These are phyloP conservation scores for Ips nitidus DNA, from an alignment of 1,140 invertebrate genomes.

Conservation along the genomic window DNA sequence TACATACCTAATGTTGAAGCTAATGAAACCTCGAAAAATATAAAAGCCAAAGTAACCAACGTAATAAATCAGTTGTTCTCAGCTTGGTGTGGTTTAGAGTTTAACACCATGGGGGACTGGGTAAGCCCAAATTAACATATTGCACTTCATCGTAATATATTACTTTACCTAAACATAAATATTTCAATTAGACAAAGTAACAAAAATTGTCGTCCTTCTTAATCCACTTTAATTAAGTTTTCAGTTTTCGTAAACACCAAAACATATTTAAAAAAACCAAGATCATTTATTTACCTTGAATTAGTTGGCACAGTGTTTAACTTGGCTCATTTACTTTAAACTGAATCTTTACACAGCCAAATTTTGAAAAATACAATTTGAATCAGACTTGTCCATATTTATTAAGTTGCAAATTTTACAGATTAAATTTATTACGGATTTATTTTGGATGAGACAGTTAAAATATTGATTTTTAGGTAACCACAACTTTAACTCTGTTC, in stretches of 20 bases:
- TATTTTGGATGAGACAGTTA: no score
- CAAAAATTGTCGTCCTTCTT: neutral
- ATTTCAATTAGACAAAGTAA: neutral
- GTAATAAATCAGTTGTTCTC: conserved; percentile 15
- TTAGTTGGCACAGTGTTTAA: conserved; percentile 1
- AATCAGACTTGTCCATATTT: no score
- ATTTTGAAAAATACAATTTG: neutral
- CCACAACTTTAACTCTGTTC: no score
- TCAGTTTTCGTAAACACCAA: neutral
- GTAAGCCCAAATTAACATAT: conserved; percentile 9
- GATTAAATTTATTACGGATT: no score
- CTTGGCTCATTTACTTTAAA: neutral
- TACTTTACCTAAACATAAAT: neutral
- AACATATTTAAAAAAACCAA: neutral
- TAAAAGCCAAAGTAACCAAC: no score
- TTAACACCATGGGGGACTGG: conserved; percentile 19
- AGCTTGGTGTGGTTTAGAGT: conserved; percentile 8
- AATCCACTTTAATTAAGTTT: no score
- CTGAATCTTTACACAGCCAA: neutral
- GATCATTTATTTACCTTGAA: conserved; percentile 1
- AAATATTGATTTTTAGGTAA: no score
- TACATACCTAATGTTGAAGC: no score
- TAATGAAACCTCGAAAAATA: no score
- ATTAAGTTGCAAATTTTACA: no score
- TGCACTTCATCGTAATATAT: neutral